Percentiles rank a stretch among this genome's conserved stretches.
phyloP scores from a whole-genome alignment of 2,797 vertebrate genomes.

The Rhadinocentrus ornatus region DNA sequence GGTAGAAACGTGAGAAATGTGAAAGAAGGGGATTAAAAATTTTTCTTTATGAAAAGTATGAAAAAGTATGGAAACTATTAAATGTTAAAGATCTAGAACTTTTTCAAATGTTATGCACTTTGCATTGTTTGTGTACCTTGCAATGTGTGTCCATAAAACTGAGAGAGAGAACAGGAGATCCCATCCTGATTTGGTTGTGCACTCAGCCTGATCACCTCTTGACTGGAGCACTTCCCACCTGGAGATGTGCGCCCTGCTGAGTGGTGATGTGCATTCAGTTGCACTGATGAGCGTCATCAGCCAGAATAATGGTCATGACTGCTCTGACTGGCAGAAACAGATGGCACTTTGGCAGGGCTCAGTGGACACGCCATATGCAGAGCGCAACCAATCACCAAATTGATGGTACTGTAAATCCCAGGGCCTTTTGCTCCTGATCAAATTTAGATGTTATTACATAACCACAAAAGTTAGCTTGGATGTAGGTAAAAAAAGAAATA shows the following conservation, averaged over 20 bases:
- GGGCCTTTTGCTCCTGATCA: slow-evolving; percentile 11
- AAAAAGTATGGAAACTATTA: too few species aligned
- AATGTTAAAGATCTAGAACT: background rate
- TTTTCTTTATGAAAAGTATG: slow-evolving; percentile 8
- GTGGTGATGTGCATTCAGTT: slow-evolving; percentile 55
- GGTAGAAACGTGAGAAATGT: slow-evolving; percentile 13
- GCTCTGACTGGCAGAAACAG: slow-evolving; percentile 67
- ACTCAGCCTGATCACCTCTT: slow-evolving; percentile 32
- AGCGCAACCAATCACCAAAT: slow-evolving; percentile 50
- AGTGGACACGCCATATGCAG: slow-evolving; percentile 44
- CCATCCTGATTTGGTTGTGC: slow-evolving; percentile 11
- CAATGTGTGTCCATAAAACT: background rate
- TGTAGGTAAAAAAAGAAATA: background rate
- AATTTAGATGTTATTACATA: too few species aligned
- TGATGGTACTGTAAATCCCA: background rate
- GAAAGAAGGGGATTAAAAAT: background rate
- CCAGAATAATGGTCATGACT: slow-evolving; percentile 61
- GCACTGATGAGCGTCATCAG: slow-evolving; percentile 54
- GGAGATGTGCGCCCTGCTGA: slow-evolving; percentile 41
- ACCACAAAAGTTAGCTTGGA: background rate
- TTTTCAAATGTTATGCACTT: background rate
- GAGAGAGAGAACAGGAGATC: slow-evolving; percentile 1
- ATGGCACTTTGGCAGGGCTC: slow-evolving; percentile 68
- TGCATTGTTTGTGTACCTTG: background rate
- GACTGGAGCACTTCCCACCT: slow-evolving; percentile 40